phyloP scores from a whole-genome alignment of 2,888 invertebrate genomes.

The Ennomos erosarius region DNA sequence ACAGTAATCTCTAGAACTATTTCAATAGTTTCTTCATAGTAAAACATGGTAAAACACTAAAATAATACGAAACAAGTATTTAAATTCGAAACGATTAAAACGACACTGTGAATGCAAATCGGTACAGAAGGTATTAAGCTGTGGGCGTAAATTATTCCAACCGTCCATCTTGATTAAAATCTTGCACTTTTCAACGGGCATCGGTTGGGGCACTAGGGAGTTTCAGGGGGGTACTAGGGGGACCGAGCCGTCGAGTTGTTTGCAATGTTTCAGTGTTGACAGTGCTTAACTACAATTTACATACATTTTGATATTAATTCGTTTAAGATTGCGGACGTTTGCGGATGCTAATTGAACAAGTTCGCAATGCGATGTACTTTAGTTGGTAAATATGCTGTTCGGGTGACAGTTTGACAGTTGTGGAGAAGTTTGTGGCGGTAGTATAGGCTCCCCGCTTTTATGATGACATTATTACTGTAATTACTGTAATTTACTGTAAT shows the following conservation, averaged over 20 bases:
- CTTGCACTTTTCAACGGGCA: slow-evolving; percentile 54
- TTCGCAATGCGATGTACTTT: slow-evolving; percentile 15
- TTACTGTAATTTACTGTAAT: too few species aligned
- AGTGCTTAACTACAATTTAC: slow-evolving; percentile 33
- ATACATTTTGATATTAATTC: slow-evolving; percentile 36
- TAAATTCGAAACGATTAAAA: slow-evolving; percentile 6
- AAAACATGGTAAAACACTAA: too few species aligned
- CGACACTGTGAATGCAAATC: slow-evolving; percentile 53
- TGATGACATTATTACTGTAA: too few species aligned
- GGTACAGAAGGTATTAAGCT: slow-evolving; percentile 51
- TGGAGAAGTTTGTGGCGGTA: neutral
- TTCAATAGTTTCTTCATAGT: too few species aligned
- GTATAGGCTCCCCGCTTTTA: too few species aligned
- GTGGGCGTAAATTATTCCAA: slow-evolving; percentile 56
- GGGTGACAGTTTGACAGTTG: neutral
- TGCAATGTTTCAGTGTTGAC: slow-evolving; percentile 22
- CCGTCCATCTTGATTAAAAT: slow-evolving; percentile 60
- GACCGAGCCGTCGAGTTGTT: slow-evolving; percentile 3
- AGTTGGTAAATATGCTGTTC: slow-evolving; percentile 6
- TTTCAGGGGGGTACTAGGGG: neutral
- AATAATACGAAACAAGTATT: neutral
- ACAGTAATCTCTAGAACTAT: too few species aligned
- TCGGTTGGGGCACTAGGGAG: slow-evolving; percentile 4
- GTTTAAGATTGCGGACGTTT: slow-evolving; percentile 28
- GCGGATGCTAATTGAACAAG: slow-evolving; percentile 31